phyloP scores from a whole-genome alignment of 2,113 vertebrate species.

The Ia io region DNA sequence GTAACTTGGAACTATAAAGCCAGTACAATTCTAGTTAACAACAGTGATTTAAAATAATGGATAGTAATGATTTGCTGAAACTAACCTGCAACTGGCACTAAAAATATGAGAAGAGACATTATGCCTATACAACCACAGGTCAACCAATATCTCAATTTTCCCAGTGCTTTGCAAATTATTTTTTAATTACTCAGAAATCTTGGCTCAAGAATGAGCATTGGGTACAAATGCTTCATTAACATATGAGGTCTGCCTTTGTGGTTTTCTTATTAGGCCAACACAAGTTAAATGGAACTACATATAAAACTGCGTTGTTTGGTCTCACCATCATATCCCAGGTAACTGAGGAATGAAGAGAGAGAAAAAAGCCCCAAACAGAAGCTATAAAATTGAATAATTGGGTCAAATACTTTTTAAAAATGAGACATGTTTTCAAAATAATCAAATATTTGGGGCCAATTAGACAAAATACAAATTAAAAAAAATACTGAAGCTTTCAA shows the following conservation, averaged over 20 bases:
- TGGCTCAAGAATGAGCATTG: slow-evolving; percentile 36
- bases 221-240: slow-evolving; percentile 62
- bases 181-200: slow-evolving; percentile 60
- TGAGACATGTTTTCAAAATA: slow-evolving; percentile 33
- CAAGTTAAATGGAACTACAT: slow-evolving; percentile 37
- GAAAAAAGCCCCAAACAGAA: background rate
- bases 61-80: slow-evolving; percentile 61
- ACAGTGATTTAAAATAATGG: slow-evolving; percentile 53
- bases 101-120: slow-evolving; percentile 27
- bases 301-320: background rate
- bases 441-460: slow-evolving; percentile 38
- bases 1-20: background rate
- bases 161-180: slow-evolving; percentile 62
- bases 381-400: background rate
- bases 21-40: slow-evolving; percentile 53
- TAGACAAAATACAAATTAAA: slow-evolving; percentile 25
- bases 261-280: slow-evolving; percentile 55
- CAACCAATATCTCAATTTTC: slow-evolving; percentile 59
- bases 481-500: background rate
- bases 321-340: background rate
- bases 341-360: background rate
- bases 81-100: background rate
- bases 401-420: background rate
- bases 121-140: slow-evolving; percentile 40
- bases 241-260: slow-evolving; percentile 57